Evolutionary conservation across 1,140 invertebrate species (phyloP), one percentile per base, ranked within the genome.

Genomic region (Notospermus geniculatus): DNA sequence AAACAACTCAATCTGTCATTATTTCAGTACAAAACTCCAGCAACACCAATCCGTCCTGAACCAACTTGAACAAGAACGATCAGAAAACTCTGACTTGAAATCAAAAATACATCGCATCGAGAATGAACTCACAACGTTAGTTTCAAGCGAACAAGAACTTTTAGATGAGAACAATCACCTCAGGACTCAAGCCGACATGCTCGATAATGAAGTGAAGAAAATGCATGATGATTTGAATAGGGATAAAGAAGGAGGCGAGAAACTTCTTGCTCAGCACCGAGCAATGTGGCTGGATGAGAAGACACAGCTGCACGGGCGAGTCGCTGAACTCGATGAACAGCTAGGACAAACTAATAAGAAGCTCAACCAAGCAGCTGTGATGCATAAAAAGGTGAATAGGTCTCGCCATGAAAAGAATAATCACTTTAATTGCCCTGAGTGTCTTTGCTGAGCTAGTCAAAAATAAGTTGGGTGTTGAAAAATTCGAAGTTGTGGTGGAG

Each of bases 341-440:
- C 58, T 75, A 2, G 60, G 59, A 4, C 58, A 65, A 28, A 58
- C 69, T 9, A 65, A 71, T 4, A 70, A 71, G 36, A 76, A 75
- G 60, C 71, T 76, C 54, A 61, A 64, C 27, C 71, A 69, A 28
- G 72, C 72, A 52, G 56, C 70, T 1, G 46, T 52, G 13, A 59
- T 73, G 5, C 71, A 75, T 58, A 77, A 77, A 67, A 77, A 77
- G 74, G 74, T 74, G 61, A n/a, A n/a, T n/a, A n/a, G n/a, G n/a
- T n/a, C n/a, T n/a, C n/a, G n/a, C n/a, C n/a, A n/a, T n/a, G n/a
- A n/a, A n/a, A n/a, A n/a, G n/a, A n/a, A n/a, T n/a, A n/a, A n/a
- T n/a, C n/a, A n/a, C n/a, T n/a, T n/a, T n/a, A n/a, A n/a, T n/a
- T n/a, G n/a, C n/a, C n/a, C n/a, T n/a, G n/a, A n/a, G n/a, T n/a